phyloP scores from a whole-genome alignment of 30 jellyfish, hydroid and myxozoan species.

The Aurelia sp. region DNA sequence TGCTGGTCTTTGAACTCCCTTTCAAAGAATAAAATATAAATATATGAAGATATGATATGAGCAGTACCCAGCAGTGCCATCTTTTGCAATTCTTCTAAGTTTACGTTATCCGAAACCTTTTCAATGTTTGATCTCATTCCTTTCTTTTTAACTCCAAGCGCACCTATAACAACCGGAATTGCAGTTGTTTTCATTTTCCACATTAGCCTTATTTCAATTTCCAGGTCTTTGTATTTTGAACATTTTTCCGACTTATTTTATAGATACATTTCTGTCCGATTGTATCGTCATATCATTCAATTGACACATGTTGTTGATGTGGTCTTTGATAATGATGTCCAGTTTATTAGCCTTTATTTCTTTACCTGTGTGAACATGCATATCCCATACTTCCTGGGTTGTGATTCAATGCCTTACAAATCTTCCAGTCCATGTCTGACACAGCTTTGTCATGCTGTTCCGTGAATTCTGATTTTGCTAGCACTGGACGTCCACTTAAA shows the following conservation, averaged over 20 bases:
- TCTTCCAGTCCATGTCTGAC: no score
- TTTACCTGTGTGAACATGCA: constrained; percentile 8
- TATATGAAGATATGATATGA: no score
- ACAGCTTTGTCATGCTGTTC: no score
- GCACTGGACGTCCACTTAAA: constrained; percentile 19
- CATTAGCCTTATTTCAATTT: no score
- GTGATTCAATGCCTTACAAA: not conserved
- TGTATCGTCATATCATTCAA: constrained; percentile 6
- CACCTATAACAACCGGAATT: no score
- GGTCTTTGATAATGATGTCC: no score
- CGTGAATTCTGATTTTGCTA: constrained; percentile 12
- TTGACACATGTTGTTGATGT: not conserved
- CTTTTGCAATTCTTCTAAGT: no score
- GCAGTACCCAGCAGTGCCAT: no score
- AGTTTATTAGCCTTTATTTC: no score
- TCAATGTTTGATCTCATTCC: constrained; percentile 16
- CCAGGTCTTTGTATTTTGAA: not conserved
- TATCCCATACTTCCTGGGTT: not conserved
- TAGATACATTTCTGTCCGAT: constrained; percentile 18
- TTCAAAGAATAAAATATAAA: not conserved
- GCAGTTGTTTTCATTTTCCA: no score
- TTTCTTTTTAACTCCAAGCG: constrained; percentile 12
- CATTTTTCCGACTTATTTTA: constrained; percentile 9
- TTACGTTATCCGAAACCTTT: not conserved
- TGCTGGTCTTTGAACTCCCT: no score